phyloP scores from a whole-genome alignment of 2,888 invertebrate genomes.

The Hipparchia sbordonii region DNA sequence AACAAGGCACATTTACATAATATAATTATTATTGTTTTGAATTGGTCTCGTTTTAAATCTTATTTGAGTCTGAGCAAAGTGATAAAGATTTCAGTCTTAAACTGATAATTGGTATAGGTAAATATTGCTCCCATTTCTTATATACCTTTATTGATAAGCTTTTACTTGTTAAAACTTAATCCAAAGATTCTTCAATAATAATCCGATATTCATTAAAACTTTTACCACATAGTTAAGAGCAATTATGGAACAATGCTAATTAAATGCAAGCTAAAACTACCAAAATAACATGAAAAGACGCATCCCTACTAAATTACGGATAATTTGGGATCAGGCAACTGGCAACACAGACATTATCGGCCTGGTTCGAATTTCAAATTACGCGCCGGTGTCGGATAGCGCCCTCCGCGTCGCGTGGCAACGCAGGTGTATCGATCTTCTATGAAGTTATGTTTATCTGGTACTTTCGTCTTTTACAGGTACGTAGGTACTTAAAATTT shows the following conservation, averaged over 20 bases:
- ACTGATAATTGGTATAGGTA: background rate
- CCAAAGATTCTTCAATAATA: background rate
- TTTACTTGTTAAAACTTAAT: conserved; percentile 14
- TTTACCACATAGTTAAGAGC: conserved; percentile 24
- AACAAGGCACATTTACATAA: no score
- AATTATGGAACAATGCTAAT: conserved; percentile 25
- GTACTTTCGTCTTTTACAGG: conserved; percentile 20
- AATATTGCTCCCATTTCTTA: background rate
- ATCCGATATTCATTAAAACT: conserved; percentile 24
- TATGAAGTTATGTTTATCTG: conserved; percentile 22
- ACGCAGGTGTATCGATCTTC: conserved; percentile 79
- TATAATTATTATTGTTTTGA: no score
- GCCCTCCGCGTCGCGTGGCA: conserved; percentile 77
- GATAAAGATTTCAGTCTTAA: background rate
- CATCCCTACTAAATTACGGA: conserved; percentile 64
- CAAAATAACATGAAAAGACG: conserved; percentile 36
- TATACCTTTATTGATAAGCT: background rate
- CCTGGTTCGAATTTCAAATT: conserved; percentile 80
- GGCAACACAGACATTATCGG: conserved; percentile 77
- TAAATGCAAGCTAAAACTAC: conserved; percentile 30
- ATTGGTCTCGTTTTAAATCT: no score
- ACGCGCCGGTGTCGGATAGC: conserved; percentile 78
- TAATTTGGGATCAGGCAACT: conserved; percentile 62
- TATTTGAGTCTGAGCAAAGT: no score
- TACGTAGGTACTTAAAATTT: conserved; percentile 4